Evolutionary conservation across 2,113 vertebrate genomes (phyloP).

Genomic region (Procavia capensis): DNA sequence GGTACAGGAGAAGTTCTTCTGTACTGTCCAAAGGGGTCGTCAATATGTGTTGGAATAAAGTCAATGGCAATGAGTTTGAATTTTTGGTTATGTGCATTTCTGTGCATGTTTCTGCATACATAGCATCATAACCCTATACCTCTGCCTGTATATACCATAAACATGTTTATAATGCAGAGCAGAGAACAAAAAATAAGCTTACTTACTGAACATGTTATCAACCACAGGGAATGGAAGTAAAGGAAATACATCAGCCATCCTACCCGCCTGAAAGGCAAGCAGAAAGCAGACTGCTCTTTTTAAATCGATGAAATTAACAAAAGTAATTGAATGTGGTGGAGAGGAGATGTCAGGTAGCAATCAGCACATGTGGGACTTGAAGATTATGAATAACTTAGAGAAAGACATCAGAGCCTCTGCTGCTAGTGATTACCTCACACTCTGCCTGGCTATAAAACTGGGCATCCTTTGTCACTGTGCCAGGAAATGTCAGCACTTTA

Average conservation of each 20-base stretch:
- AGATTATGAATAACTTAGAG: slow-evolving; percentile 67
- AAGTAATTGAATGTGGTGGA: slow-evolving; percentile 70
- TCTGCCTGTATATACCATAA: not conserved
- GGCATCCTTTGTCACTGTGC: slow-evolving; percentile 40
- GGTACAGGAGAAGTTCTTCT: not conserved
- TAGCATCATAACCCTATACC: not conserved
- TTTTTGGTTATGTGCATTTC: not conserved
- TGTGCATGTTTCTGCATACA: not conserved
- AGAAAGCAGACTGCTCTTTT: slow-evolving; percentile 69
- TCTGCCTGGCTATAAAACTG: slow-evolving; percentile 52
- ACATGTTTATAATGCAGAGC: slow-evolving; percentile 43
- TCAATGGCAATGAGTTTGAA: not conserved
- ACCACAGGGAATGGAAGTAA: slow-evolving; percentile 59
- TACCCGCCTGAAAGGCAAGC: slow-evolving; percentile 54
- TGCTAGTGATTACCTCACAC: slow-evolving; percentile 60
- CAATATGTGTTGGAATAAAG: not conserved
- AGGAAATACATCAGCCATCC: slow-evolving; percentile 63
- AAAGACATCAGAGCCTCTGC: slow-evolving; percentile 60
- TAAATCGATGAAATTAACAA: slow-evolving; percentile 77
- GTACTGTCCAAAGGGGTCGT: not conserved
- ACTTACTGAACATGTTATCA: slow-evolving; percentile 72
- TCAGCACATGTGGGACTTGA: slow-evolving; percentile 20
- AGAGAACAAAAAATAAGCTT: slow-evolving; percentile 39
- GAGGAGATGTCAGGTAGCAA: slow-evolving; percentile 66
- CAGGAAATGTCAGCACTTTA: slow-evolving; percentile 60